A percentile compares a stretch with the other conserved stretches of the same genome.
phyloP scores from a whole-genome alignment of 2,888 invertebrate genomes.

The Byasa hedistus region DNA sequence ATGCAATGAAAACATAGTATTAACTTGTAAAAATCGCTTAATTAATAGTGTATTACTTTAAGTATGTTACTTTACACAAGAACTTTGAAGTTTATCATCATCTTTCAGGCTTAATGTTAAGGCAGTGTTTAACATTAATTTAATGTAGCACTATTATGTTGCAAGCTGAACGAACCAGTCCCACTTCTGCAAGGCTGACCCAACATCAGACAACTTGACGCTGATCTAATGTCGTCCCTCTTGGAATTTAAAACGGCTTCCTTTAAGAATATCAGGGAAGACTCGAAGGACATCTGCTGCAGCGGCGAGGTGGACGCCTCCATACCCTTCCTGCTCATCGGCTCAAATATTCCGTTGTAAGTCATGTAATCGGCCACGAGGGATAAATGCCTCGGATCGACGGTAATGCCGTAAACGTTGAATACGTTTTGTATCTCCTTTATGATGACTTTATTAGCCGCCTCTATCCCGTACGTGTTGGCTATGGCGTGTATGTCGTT shows the following conservation, averaged over 20 bases:
- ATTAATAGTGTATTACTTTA: too few relatives aligned
- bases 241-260: constrained; percentile 86
- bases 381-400: constrained; percentile 95
- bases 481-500: constrained; percentile 97
- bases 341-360: constrained; percentile 91
- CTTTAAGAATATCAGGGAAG: constrained; percentile 91
- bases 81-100: too few relatives aligned
- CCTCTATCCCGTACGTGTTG: constrained; percentile 96
- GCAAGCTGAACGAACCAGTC: constrained; percentile 86
- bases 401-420: constrained; percentile 96
- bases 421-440: constrained; percentile 98
- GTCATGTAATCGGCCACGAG: constrained; percentile 99
- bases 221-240: constrained; percentile 87
- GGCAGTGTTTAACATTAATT: constrained; percentile 28
- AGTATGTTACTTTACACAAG: too few relatives aligned
- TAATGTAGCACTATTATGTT: constrained; percentile 52
- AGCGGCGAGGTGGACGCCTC: constrained; percentile 94
- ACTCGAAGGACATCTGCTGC: constrained; percentile 99
- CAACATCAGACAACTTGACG: constrained; percentile 92
- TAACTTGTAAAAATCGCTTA: too few relatives aligned
- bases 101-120: too few relatives aligned
- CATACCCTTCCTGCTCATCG: constrained; percentile 95
- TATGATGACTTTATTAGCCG: constrained; percentile 93
- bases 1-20: too few relatives aligned
- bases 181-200: constrained; percentile 91